Percentiles rank a stretch among this genome's conserved stretches.
phyloP scores from a whole-genome alignment of 1,140 invertebrate genomes.

The Scylla paramamosain region DNA sequence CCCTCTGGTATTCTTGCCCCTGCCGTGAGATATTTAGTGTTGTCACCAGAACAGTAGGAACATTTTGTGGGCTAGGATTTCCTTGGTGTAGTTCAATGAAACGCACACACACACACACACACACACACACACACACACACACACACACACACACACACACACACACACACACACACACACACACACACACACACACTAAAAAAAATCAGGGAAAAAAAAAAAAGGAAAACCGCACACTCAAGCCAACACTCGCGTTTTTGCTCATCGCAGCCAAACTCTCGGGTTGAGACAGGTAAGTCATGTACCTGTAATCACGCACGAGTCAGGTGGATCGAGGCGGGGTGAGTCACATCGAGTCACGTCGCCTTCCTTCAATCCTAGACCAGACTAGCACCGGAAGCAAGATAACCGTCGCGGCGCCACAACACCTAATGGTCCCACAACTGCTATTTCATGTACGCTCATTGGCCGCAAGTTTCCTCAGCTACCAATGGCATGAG shows the following conservation, averaged over 20 bases:
- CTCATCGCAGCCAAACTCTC: background rate
- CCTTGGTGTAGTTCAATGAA: background rate
- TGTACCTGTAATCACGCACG: background rate
- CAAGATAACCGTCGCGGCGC: background rate
- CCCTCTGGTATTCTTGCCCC: background rate
- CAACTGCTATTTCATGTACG: background rate
- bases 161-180: constrained; percentile 49
- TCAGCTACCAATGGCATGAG: background rate
- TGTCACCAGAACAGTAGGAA: background rate
- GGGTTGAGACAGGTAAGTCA: background rate
- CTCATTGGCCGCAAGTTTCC: background rate
- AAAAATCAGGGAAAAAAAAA: background rate
- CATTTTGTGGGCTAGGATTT: background rate
- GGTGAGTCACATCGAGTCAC: background rate
- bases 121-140: constrained; percentile 34
- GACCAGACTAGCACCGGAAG: background rate
- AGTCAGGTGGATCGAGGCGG: background rate
- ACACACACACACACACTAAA: background rate
- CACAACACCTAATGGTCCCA: background rate
- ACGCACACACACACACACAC: background rate
- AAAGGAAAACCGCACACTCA: background rate
- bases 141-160: constrained; percentile 37
- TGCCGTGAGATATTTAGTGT: background rate
- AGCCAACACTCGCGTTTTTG: background rate
- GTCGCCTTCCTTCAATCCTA: background rate